phyloP scores from a whole-genome alignment of 2,797 vertebrate species.

The Halcyon smyrnensis region DNA sequence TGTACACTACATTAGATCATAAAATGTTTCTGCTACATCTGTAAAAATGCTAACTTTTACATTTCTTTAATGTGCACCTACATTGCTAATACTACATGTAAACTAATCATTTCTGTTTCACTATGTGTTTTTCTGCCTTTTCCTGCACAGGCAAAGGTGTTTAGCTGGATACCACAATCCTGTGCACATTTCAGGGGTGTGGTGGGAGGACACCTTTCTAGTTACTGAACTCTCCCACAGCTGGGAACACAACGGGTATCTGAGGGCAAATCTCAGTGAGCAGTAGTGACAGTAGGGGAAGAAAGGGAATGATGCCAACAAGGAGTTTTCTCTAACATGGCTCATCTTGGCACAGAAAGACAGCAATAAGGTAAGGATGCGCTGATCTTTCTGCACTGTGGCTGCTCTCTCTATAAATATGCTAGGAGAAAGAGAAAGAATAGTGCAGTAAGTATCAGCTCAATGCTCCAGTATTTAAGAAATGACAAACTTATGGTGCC shows the following conservation, averaged over 20 bases:
- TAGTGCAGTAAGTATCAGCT: background rate
- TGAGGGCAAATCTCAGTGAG: constrained; percentile 1
- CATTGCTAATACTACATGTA: background rate
- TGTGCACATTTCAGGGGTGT: background rate
- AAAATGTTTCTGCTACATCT: background rate
- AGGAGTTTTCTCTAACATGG: background rate
- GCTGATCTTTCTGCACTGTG: background rate
- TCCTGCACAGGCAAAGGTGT: background rate
- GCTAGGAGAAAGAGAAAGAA: background rate
- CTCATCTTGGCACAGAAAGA: background rate
- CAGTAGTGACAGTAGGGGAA: background rate
- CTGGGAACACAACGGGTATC: constrained; percentile 16
- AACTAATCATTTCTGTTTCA: background rate
- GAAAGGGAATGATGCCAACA: background rate
- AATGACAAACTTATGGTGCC: background rate
- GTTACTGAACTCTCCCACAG: background rate
- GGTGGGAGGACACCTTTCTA: background rate
- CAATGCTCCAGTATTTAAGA: background rate
- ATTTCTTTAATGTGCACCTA: background rate
- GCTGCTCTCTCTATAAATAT: background rate
- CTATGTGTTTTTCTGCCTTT: background rate
- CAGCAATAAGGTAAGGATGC: background rate
- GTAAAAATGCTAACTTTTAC: background rate
- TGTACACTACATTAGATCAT: background rate
- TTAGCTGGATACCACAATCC: background rate